Conservation (phyloP, 2,888 invertebrate species). For the Temnothorax unifasciatus region DNA sequence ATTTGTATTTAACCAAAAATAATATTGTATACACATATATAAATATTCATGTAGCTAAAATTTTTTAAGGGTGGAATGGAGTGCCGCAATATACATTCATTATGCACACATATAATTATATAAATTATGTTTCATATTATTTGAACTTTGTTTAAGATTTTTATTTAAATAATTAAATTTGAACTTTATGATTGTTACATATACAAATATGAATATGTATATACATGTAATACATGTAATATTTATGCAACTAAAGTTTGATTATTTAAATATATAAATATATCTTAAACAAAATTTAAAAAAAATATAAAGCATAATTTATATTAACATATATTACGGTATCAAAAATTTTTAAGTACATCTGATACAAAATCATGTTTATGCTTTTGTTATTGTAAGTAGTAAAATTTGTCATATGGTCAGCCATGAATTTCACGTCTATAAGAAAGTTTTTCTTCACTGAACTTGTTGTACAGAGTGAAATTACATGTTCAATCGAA, state of each 20-base stretch:
- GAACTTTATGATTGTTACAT: neutral
- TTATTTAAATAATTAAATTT: conserved; percentile 11
- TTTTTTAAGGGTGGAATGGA: neutral
- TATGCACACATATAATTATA: neutral
- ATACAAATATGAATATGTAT: neutral
- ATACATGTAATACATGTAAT: neutral
- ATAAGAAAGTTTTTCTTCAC: neutral
- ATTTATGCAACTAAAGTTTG: neutral
- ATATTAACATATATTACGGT: neutral
- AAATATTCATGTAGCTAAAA: neutral
- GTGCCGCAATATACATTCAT: too few species aligned
- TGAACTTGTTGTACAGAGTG: conserved; percentile 15
- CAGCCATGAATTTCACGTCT: neutral
- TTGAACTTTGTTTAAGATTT: neutral
- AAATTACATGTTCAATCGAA: conserved; percentile 27
- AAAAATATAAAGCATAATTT: neutral
- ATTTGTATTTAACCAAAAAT: too few species aligned
- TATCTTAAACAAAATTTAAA: neutral
- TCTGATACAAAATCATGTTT: conserved; percentile 2
- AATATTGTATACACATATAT: neutral
- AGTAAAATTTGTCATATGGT: conserved; percentile 7
- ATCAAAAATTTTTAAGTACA: neutral
- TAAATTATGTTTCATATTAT: neutral
- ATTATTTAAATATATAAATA: neutral
- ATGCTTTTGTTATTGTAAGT: neutral